Evolutionary conservation across 1,140 invertebrate genomes (phyloP).

Genomic region (Drosophila ogumai): DNA sequence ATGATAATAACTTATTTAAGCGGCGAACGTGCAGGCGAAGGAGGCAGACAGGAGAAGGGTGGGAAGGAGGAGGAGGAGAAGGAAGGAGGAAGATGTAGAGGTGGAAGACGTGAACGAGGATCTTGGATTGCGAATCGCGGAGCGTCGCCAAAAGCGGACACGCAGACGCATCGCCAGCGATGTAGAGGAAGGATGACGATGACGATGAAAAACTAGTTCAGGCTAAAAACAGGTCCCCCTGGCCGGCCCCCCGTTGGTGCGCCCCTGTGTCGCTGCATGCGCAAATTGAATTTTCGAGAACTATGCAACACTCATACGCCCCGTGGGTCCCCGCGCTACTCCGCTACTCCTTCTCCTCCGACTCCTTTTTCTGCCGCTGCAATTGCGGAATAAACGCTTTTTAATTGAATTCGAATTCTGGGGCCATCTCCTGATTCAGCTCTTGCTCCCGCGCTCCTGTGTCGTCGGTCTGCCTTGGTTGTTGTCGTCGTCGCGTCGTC

Average conservation of each 20-base stretch:
- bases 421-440: constrained; percentile 20
- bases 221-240: constrained; percentile 41
- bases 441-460: neutral
- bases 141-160: constrained; percentile 40
- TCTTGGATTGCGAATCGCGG: constrained; percentile 14
- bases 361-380: constrained; percentile 16
- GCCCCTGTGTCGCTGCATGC: constrained; percentile 28
- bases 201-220: constrained; percentile 70
- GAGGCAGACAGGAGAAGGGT: constrained; percentile 18
- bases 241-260: constrained; percentile 11
- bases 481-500: constrained; percentile 40
- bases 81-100: neutral
- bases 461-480: constrained; percentile 40
- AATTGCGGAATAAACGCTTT: constrained; percentile 82
- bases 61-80: neutral
- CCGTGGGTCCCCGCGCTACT: constrained; percentile 60
- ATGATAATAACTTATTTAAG: constrained; percentile 84
- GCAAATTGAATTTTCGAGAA: constrained; percentile 81
- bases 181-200: constrained; percentile 13
- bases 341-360: neutral
- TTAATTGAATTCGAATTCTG: constrained; percentile 83
- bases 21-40: constrained; percentile 46
- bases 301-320: constrained; percentile 82
- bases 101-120: neutral
- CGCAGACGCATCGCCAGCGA: constrained; percentile 20